Evolutionary conservation across 2,113 vertebrate species (phyloP), one percentile per base, ranked within the genome.

Genomic region (Podarcis muralis): DNA sequence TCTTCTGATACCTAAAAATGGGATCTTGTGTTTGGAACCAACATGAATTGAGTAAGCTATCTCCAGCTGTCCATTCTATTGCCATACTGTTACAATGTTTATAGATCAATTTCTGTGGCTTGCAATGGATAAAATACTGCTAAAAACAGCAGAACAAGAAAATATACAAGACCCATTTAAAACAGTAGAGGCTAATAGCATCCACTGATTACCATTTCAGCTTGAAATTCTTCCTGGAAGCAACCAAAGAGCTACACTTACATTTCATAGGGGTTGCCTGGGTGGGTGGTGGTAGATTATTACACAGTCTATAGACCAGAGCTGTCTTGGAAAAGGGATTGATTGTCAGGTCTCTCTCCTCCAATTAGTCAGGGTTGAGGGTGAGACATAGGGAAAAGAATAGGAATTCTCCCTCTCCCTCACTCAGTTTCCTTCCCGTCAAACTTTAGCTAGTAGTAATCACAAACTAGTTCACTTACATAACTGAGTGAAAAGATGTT

Each of bases 401-500:
- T 23, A 25, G 22, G 11, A 32, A 53, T 68, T 18, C 30, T 65
- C 16, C 7, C 5, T 53, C 4, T 6, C 62, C 53, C 81, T 48
- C 23, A 11, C 75, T 86, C 35, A 1, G 32, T 65, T 13, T 7
- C 72, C 62, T 16, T 30, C 15, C 74, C 59, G 22, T 83, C 59
- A 53, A 48, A 68, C 16, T 37, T 78, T 48, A 43, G 35, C 74
- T 83, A 75, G 37, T 25, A 20, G 23, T 16, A 89, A 72, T 71
- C 37, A 16, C 15, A 16, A 83, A 89, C 69, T 66, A 91, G 81
- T 18, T 4, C 83, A 65, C 92, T 95, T 96, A 94, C 85, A 85
- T 92, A 94, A 95, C 15, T 88, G 89, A 94, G 85, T 86, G 82
- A 83, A 95, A 91, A 62, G 35, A 90, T 85, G 87, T 86, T 86